Evolutionary conservation across 1,140 invertebrate species (phyloP).

Genomic region (Pachyrhynchus sulphureomaculatus): DNA sequence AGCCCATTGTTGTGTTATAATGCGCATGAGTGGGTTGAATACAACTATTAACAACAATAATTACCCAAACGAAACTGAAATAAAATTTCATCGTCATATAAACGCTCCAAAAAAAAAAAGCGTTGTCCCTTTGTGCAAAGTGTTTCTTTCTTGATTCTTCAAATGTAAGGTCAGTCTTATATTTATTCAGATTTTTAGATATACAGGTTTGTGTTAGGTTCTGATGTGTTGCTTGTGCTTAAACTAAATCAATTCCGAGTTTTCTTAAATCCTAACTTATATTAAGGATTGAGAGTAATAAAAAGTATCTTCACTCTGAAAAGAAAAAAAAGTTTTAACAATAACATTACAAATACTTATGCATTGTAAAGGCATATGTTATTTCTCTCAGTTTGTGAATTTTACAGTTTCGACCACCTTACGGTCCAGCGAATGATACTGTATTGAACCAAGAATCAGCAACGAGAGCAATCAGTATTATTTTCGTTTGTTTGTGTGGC

Average conservation of each 20-base stretch:
- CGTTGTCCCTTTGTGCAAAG: conserved; percentile 7
- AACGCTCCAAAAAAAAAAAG: conserved; percentile 22
- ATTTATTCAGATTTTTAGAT: not conserved
- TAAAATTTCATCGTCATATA: conserved; percentile 40
- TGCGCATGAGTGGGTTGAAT: conserved; percentile 50
- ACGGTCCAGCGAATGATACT: no score
- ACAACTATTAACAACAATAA: conserved; percentile 29
- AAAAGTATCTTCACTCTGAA: conserved; percentile 32
- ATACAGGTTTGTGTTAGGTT: conserved; percentile 16
- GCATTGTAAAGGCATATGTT: no score
- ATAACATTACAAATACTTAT: not conserved
- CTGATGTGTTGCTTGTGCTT: conserved; percentile 5
- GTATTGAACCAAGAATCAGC: no score
- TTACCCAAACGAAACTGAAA: conserved; percentile 38
- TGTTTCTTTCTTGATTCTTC: conserved; percentile 7
- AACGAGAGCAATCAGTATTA: no score
- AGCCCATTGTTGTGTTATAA: conserved; percentile 77
- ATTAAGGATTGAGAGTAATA: conserved; percentile 25
- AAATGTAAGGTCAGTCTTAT: conserved; percentile 16
- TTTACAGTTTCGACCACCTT: not conserved
- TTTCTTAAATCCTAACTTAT: conserved; percentile 25
- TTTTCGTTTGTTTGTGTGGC: no score
- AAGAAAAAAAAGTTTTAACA: conserved; percentile 3
- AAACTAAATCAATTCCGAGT: conserved; percentile 23
- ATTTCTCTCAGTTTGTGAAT: not conserved